These are phyloP conservation scores for Laothoe populi DNA, from an alignment of 2,888 invertebrate genomes.

Conservation along the genomic window DNA sequence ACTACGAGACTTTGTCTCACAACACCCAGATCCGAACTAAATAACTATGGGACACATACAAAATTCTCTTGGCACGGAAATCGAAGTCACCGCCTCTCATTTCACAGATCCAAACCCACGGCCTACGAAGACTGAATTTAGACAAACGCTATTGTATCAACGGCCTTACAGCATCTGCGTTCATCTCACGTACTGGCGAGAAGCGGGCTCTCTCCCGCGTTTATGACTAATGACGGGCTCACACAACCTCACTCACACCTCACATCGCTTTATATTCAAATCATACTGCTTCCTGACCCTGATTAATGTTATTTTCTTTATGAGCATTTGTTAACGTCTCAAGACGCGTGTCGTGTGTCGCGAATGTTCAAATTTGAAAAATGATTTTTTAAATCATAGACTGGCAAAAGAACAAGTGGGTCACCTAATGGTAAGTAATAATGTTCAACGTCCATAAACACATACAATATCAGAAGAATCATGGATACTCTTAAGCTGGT, in stretches of 20 bases:
- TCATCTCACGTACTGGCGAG: constrained; percentile 65
- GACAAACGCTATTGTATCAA: background rate
- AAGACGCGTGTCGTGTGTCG: constrained; percentile 49
- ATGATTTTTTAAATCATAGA: background rate
- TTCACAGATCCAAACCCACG: no score
- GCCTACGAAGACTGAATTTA: no score
- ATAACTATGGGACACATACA: no score
- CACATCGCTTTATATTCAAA: constrained; percentile 80
- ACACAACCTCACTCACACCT: constrained; percentile 69
- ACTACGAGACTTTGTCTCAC: no score
- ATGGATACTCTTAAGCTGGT: no score
- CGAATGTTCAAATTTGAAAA: constrained; percentile 6
- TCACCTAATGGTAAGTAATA: no score
- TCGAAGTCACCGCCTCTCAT: no score
- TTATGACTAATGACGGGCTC: constrained; percentile 84
- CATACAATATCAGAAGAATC: no score
- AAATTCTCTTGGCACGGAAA: no score
- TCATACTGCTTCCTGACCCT: constrained; percentile 78
- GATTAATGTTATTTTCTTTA: constrained; percentile 82
- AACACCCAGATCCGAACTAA: no score
- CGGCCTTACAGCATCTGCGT: constrained; percentile 47
- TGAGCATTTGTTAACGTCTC: constrained; percentile 71
- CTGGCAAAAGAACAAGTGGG: no score
- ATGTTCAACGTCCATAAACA: no score
- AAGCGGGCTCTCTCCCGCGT: constrained; percentile 58